Evolutionary conservation across 2,888 invertebrate genomes (phyloP).

Genomic region (Onthophagus sagittarius): DNA sequence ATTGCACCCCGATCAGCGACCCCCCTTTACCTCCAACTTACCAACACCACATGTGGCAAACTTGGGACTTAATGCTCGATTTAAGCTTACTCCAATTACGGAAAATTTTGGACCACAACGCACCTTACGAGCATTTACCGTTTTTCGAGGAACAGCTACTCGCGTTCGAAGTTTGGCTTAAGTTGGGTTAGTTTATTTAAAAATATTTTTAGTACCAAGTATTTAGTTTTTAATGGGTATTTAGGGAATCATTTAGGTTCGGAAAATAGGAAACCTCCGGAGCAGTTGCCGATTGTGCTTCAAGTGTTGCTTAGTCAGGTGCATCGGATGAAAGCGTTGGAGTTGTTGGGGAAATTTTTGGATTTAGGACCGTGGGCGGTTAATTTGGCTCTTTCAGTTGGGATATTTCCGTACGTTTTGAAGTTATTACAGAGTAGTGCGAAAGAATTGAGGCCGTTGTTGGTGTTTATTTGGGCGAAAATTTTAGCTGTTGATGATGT

Average conservation of each 20-base stretch:
- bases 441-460: constrained; percentile 82
- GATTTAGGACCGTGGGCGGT: constrained; percentile 97
- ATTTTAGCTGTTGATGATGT: constrained; percentile 94
- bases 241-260: constrained; percentile 47
- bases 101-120: constrained; percentile 60
- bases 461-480: constrained; percentile 99
- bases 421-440: constrained; percentile 95
- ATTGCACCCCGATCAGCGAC: constrained; percentile 93
- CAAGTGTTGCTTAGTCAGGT: constrained; percentile 76
- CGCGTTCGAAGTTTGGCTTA: constrained; percentile 95
- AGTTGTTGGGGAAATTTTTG: constrained; percentile 87
- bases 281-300: constrained; percentile 94
- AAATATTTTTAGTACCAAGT: background rate
- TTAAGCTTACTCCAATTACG: constrained; percentile 89
- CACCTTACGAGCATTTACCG: constrained; percentile 70
- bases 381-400: constrained; percentile 90
- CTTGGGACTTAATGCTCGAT: constrained; percentile 97
- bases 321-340: constrained; percentile 91
- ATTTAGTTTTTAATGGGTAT: background rate
- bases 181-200: constrained; percentile 56
- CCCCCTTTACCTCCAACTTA: constrained; percentile 90
- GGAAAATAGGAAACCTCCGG: constrained; percentile 79
- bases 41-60: constrained; percentile 89
- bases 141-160: constrained; percentile 98
- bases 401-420: constrained; percentile 98